Percentiles rank a stretch among this genome's conserved stretches.
Evolutionary conservation across 2,888 invertebrate species (phyloP).

Genomic region (Pediacus dermestoides): DNA sequence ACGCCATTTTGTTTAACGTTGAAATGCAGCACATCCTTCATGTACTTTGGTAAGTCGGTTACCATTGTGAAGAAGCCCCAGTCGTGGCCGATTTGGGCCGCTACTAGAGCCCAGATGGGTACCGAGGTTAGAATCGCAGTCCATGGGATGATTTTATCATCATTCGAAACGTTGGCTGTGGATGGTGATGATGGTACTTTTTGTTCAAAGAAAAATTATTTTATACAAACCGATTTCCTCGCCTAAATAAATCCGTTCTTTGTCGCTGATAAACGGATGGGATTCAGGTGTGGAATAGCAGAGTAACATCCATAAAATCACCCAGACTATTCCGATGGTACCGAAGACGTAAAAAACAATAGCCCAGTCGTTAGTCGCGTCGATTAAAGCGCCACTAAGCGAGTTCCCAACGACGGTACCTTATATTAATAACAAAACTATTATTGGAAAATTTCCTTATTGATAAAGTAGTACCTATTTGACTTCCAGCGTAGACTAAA

Average conservation of each 20-base stretch:
- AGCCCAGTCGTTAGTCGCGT: slow-evolving; percentile 65
- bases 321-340: slow-evolving; percentile 70
- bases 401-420: slow-evolving; percentile 60
- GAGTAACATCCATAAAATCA: slow-evolving; percentile 46
- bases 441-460: not conserved
- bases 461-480: slow-evolving; percentile 56
- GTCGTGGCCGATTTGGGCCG: slow-evolving; percentile 68
- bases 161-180: slow-evolving; percentile 28
- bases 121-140: slow-evolving; percentile 63
- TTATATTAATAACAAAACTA: slow-evolving; percentile 11
- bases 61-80: slow-evolving; percentile 70
- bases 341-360: slow-evolving; percentile 80
- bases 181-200: slow-evolving; percentile 5
- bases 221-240: slow-evolving; percentile 56
- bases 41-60: slow-evolving; percentile 68
- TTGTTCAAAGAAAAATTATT: slow-evolving; percentile 2
- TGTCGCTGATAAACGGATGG: slow-evolving; percentile 63
- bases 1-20: slow-evolving; percentile 62
- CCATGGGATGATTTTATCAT: slow-evolving; percentile 53
- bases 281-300: slow-evolving; percentile 59
- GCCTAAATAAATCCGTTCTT: slow-evolving; percentile 64
- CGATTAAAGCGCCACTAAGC: slow-evolving; percentile 65
- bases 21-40: slow-evolving; percentile 65
- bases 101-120: slow-evolving; percentile 70
- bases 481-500: slow-evolving; percentile 74